A percentile compares a stretch with the other conserved stretches of the same genome.
These are phyloP conservation scores for Pemphigus obesinymphae DNA, from an alignment of 1,140 invertebrate species.

Conservation along the genomic window DNA sequence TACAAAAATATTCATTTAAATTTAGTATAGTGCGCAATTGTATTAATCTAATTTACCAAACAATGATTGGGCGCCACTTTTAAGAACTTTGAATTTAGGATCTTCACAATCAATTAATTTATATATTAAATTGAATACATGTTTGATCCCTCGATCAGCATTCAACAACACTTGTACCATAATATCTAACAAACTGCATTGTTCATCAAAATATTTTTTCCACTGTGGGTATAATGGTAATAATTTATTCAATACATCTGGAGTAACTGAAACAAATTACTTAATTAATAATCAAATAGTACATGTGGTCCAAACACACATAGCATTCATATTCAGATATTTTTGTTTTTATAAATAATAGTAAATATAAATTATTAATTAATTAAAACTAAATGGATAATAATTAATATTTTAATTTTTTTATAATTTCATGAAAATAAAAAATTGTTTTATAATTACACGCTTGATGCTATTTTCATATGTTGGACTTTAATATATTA, in stretches of 20 bases:
- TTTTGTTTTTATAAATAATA: too few species aligned
- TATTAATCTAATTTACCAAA: conserved; percentile 18
- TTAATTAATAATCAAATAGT: background rate
- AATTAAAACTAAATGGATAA: background rate
- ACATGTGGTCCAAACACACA: background rate
- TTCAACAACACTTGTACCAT: conserved; percentile 26
- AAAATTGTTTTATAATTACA: too few species aligned
- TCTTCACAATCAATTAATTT: conserved; percentile 20
- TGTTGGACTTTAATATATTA: too few species aligned
- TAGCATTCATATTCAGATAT: background rate
- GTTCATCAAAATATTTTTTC: conserved; percentile 37
- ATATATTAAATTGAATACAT: conserved; percentile 32
- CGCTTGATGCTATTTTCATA: too few species aligned
- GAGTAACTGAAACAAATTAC: conserved; percentile 12
- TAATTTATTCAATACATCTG: conserved; percentile 17
- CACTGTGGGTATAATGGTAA: conserved; percentile 7
- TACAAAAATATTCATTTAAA: background rate
- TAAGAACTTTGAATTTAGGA: conserved; percentile 1
- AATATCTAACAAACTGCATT: conserved; percentile 16
- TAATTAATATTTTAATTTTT: background rate
- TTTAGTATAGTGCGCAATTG: background rate
- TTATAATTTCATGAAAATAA: too few species aligned
- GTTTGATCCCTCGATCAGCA: conserved; percentile 29
- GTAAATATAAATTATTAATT: background rate
- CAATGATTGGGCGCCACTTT: conserved; percentile 27